Evolutionary conservation across 2,888 invertebrate species (phyloP).

Genomic region (Barypeithes pellucidus): DNA sequence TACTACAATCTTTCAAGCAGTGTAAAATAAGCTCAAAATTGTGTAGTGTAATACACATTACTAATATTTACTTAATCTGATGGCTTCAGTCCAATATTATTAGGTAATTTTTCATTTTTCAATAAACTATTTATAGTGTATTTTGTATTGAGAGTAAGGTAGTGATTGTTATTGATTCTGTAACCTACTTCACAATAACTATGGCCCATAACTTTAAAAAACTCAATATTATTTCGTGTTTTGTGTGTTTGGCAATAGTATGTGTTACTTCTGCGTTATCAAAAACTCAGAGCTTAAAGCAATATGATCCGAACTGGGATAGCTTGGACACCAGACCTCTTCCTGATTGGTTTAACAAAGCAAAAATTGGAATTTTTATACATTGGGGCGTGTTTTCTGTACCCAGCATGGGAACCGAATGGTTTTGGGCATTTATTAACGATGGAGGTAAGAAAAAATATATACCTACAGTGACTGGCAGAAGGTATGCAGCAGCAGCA

Average conservation of each 20-base stretch:
- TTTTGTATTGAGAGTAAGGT: too few species aligned
- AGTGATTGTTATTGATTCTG: too few species aligned
- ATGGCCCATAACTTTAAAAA: neutral
- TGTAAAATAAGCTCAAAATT: too few species aligned
- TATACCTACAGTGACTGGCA: too few species aligned
- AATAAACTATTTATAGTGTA: neutral
- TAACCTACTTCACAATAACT: neutral
- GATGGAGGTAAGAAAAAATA: conserved; percentile 76
- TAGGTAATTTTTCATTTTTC: too few species aligned
- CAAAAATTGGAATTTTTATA: conserved; percentile 93
- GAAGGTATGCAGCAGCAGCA: too few species aligned
- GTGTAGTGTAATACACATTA: too few species aligned
- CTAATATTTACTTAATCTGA: too few species aligned
- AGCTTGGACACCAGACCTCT: conserved; percentile 88
- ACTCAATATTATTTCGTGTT: neutral
- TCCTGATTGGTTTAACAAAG: conserved; percentile 91
- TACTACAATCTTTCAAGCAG: too few species aligned
- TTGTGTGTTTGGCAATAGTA: neutral
- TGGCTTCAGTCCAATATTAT: too few species aligned
- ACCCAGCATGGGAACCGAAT: conserved; percentile 89
- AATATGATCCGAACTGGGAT: conserved; percentile 84
- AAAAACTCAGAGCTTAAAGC: neutral
- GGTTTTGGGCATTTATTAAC: conserved; percentile 93
- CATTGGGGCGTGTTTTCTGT: conserved; percentile 97
- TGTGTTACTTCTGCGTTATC: neutral